These are phyloP conservation scores for Pteromalus puparum DNA, from an alignment of 1,140 invertebrate species.

Conservation along the genomic window DNA sequence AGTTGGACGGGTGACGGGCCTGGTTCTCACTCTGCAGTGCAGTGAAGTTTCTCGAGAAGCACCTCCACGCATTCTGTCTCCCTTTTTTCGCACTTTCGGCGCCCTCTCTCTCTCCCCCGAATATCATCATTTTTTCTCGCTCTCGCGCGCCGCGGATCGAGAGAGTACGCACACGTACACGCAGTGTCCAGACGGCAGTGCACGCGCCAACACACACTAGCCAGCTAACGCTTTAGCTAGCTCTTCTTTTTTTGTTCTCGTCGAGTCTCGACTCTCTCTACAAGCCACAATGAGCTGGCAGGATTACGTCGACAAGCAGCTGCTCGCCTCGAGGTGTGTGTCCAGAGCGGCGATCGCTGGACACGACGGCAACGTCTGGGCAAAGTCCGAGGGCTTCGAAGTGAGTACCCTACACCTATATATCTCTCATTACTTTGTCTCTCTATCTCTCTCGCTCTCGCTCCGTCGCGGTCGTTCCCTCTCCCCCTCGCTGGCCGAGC, in stretches of 20 bases:
- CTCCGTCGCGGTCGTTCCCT: not conserved
- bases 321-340: constrained; percentile 93
- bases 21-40: constrained; percentile 58
- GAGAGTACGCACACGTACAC: not conserved
- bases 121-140: not conserved
- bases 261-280: not conserved
- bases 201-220: constrained; percentile 7
- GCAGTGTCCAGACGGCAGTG: constrained; percentile 23
- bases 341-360: constrained; percentile 95
- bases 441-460: constrained; percentile 11
- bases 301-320: constrained; percentile 98
- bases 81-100: constrained; percentile 4
- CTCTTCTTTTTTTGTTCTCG: constrained; percentile 22
- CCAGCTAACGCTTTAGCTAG: not conserved
- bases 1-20: constrained; percentile 66
- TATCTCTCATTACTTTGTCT: not conserved
- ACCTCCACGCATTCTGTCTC: constrained; percentile 54
- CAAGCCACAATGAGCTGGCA: constrained; percentile 92
- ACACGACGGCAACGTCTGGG: constrained; percentile 96
- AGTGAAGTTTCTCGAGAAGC: constrained; percentile 58
- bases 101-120: not conserved
- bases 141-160: constrained; percentile 6
- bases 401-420: constrained; percentile 80
- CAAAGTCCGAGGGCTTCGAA: constrained; percentile 93
- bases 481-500: not conserved